A percentile compares a stretch with the other conserved stretches of the same genome.
These are phyloP conservation scores for Muraenolepis orangiensis DNA, from an alignment of 2,797 vertebrate genomes.

Conservation along the genomic window DNA sequence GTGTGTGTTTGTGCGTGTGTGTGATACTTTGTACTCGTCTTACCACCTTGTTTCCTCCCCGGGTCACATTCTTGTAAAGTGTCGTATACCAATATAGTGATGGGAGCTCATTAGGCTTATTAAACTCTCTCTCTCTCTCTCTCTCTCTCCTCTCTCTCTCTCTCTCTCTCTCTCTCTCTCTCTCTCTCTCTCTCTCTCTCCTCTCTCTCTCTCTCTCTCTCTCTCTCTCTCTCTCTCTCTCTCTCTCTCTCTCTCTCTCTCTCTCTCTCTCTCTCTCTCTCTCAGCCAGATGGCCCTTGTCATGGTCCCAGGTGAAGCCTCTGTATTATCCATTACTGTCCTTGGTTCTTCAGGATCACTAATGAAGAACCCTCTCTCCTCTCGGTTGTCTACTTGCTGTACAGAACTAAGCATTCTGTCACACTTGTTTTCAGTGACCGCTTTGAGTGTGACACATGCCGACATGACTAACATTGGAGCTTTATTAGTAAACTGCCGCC, in stretches of 20 bases:
- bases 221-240: no score
- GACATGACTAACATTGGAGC: neutral
- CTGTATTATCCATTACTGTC: neutral
- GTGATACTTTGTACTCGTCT: neutral
- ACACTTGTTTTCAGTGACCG: neutral
- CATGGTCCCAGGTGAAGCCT: neutral
- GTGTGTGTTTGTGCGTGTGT: constrained; percentile 3
- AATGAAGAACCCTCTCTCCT: neutral
- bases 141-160: neutral
- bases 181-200: neutral
- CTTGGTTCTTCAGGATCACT: neutral
- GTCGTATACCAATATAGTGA: constrained; percentile 21
- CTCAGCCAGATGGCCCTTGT: neutral
- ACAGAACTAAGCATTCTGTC: neutral
- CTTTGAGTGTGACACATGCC: neutral
- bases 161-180: neutral
- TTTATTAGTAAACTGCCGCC: neutral
- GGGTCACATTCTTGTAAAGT: constrained; percentile 28
- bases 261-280: neutral
- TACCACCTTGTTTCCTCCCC: constrained; percentile 4
- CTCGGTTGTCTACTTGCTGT: neutral
- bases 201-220: neutral
- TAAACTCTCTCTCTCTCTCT: constrained; percentile 15
- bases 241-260: no score
- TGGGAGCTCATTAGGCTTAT: constrained; percentile 33